Conservation (phyloP, 2,797 vertebrate genomes). For the Graptemys geographica region DNA sequence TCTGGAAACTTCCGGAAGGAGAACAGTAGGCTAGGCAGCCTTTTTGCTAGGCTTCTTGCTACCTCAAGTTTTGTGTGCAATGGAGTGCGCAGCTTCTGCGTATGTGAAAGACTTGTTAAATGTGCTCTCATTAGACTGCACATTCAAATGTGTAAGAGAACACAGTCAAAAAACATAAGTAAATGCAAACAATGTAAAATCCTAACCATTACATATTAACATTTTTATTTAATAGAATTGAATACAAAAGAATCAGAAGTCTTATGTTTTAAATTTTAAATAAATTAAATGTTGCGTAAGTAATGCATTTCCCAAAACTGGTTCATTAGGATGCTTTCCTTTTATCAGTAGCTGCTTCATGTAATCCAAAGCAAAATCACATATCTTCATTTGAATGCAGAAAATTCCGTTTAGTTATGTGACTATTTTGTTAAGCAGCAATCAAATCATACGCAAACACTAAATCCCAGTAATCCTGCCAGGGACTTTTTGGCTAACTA, state of each 20-base stretch:
- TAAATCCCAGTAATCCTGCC: neutral
- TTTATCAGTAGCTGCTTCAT: neutral
- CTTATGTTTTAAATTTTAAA: neutral
- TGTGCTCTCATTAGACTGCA: neutral
- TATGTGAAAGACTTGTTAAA: neutral
- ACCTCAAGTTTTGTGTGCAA: neutral
- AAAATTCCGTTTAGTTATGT: neutral
- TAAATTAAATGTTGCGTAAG: neutral
- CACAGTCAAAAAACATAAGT: neutral
- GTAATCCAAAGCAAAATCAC: neutral
- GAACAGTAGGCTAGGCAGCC: neutral
- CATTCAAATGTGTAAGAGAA: neutral
- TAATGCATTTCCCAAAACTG: neutral
- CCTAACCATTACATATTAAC: neutral
- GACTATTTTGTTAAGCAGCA: neutral
- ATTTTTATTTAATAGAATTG: neutral
- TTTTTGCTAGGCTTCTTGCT: neutral
- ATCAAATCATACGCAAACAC: neutral
- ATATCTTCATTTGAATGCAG: neutral
- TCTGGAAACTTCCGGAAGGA: neutral
- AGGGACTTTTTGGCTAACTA: rapidly evolving
- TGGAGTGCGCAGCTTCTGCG: neutral
- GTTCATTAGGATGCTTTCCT: neutral
- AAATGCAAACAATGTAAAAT: neutral
- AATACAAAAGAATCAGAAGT: neutral